Percentiles rank a stretch among this genome's conserved stretches.
Evolutionary conservation across 2,113 vertebrate genomes (phyloP).

Genomic region (Phainopepla nitens): DNA sequence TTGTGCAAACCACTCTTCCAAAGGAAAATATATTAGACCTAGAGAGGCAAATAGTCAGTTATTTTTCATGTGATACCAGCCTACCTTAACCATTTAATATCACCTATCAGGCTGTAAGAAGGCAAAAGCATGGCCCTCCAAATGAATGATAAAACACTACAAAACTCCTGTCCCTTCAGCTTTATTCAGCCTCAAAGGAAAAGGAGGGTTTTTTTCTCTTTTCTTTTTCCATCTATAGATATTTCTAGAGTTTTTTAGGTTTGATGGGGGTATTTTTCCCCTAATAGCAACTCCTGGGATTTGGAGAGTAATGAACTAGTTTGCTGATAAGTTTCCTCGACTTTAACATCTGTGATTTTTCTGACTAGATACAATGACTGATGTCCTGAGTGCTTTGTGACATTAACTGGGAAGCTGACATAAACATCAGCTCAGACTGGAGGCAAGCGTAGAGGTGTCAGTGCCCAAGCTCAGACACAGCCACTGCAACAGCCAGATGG

Average conservation of each 20-base stretch:
- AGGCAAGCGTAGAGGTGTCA: neutral
- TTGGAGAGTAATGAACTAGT: neutral
- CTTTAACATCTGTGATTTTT: neutral
- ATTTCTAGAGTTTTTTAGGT: neutral
- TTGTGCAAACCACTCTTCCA: neutral
- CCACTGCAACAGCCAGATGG: rapidly evolving
- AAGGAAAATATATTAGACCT: neutral
- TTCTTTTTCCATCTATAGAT: neutral
- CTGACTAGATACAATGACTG: neutral
- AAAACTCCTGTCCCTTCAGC: neutral
- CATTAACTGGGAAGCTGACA: neutral
- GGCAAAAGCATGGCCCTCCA: neutral
- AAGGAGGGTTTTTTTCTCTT: neutral
- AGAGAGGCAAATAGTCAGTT: neutral
- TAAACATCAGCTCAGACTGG: neutral
- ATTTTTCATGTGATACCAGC: neutral
- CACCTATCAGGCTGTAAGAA: neutral
- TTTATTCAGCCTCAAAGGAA: neutral
- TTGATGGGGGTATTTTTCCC: neutral
- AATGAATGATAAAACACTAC: neutral
- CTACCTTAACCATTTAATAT: neutral
- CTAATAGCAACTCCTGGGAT: neutral
- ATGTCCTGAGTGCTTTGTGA: neutral
- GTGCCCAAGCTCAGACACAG: neutral
- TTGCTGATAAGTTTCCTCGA: neutral